phyloP scores from a whole-genome alignment of 53 echinoderm and acorn worm genomes.

The Stichopus horrens region DNA sequence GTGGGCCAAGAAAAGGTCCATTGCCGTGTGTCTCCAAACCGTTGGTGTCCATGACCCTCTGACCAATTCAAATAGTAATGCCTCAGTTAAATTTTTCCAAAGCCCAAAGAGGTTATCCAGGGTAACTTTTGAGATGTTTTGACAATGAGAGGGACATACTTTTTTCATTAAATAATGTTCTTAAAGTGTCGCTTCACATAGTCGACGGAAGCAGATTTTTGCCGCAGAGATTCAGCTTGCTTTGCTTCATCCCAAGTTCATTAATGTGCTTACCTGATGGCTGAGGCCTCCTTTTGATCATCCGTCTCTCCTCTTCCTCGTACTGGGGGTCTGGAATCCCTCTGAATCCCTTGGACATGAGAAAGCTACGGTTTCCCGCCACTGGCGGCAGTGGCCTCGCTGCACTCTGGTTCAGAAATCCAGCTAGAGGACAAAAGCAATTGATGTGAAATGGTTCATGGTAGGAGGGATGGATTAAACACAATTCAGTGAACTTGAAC shows the following conservation, averaged over 20 bases:
- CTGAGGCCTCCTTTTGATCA: slow-evolving; percentile 5
- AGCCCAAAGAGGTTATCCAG: too few species aligned
- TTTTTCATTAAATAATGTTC: too few species aligned
- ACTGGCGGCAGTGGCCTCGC: neutral
- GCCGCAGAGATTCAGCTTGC: too few species aligned
- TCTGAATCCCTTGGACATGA: slow-evolving; percentile 8
- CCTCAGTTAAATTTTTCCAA: neutral
- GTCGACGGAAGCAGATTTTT: too few species aligned
- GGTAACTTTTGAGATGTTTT: too few species aligned
- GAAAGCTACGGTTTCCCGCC: neutral
- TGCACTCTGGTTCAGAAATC: slow-evolving; percentile 30
- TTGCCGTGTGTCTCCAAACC: too few species aligned
- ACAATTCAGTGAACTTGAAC: neutral
- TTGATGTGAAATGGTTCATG: neutral
- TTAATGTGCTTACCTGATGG: neutral
- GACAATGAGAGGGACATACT: too few species aligned
- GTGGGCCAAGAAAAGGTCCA: too few species aligned
- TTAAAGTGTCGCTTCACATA: too few species aligned
- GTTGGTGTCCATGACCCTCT: too few species aligned
- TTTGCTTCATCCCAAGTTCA: too few species aligned
- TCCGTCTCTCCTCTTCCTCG: slow-evolving; percentile 7
- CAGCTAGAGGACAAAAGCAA: neutral
- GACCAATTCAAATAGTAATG: too few species aligned
- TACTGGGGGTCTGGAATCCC: slow-evolving; percentile 20
- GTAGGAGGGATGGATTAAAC: neutral